Evolutionary conservation across 2,888 invertebrate species (phyloP), one percentile per base, ranked within the genome.

Genomic region (Drosophila mayaguana): DNA sequence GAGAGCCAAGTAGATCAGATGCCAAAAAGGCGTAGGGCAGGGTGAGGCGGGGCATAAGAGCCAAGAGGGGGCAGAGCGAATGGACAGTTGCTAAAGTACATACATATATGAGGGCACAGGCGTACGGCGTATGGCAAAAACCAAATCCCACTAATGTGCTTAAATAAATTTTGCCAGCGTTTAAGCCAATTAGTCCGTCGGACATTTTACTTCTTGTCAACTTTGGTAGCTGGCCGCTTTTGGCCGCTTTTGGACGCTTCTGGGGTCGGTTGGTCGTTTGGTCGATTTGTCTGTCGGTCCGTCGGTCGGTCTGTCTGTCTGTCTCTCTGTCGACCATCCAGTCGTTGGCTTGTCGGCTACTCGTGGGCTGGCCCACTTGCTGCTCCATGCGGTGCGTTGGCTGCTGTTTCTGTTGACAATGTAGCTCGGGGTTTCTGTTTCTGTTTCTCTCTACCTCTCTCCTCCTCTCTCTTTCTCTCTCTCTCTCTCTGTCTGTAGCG

Each of bases 141-240:
- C 83, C 90, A 91, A 91, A 91, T 91, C 91, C 91, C 90, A 87
- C 86, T 90, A 87, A 87, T 90, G 86, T 90, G 86, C 90, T 90
- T 90, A 87, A 87, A 87, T 87, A 87, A 87, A 87, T 87, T 87
- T 86, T 87, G 86, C 88, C 90, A 87, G 80, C 87, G 87, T 87
- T 88, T 88, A 92, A 92, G 91, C 91, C 91, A 91, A 91, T 91
- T 91, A 91, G 91, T 91, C 91, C 91, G 90, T 90, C 89, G 90
- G 91, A 90, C 92, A 89, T 91, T 92, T 91, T 91, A 91, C 89
- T 92, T 92, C 91, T 86, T 92, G 91, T 89, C 88, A 88, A 89
- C 90, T 88, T 90, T 90, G 88, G 83, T 90, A 79, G 86, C 74
- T 72, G 72, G 53, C 73, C 72, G 78, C 70, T 57, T 65, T 63